phyloP scores from a whole-genome alignment of 2,797 vertebrate species.

The Taenioides sp. region DNA sequence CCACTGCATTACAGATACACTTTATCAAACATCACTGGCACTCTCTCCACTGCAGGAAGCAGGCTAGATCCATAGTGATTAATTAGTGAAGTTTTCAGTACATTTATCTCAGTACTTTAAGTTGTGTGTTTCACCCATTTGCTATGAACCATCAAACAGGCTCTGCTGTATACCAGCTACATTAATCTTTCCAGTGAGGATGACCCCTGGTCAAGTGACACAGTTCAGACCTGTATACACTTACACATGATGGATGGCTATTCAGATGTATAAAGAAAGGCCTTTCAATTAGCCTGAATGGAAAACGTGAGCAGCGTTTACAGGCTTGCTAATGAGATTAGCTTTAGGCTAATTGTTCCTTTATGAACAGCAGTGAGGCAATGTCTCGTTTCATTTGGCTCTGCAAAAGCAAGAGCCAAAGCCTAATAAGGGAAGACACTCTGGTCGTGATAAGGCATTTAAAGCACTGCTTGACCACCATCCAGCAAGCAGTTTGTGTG shows the following conservation, averaged over 20 bases:
- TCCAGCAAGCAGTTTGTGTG: slow-evolving; percentile 52
- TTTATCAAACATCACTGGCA: neutral
- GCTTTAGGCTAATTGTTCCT: slow-evolving; percentile 75
- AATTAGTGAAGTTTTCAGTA: neutral
- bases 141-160: slow-evolving; percentile 60
- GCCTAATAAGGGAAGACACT: slow-evolving; percentile 81
- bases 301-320: slow-evolving; percentile 73
- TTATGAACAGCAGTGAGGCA: slow-evolving; percentile 73
- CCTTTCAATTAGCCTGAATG: slow-evolving; percentile 70
- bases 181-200: slow-evolving; percentile 68
- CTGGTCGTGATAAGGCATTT: slow-evolving; percentile 76
- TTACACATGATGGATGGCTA: slow-evolving; percentile 70
- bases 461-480: slow-evolving; percentile 62
- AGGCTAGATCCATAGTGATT: neutral
- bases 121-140: slow-evolving; percentile 39
- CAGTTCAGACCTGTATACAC: slow-evolving; percentile 64
- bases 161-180: slow-evolving; percentile 56
- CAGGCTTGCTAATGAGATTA: slow-evolving; percentile 76
- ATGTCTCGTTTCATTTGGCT: slow-evolving; percentile 74
- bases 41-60: neutral
- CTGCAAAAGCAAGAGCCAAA: slow-evolving; percentile 56
- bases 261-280: slow-evolving; percentile 63
- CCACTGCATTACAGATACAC: neutral
- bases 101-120: slow-evolving; percentile 5
- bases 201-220: slow-evolving; percentile 60